Base-by-base conservation (phyloP, 2,113 vertebrate species). In the Tyrannus savana region DNA sequence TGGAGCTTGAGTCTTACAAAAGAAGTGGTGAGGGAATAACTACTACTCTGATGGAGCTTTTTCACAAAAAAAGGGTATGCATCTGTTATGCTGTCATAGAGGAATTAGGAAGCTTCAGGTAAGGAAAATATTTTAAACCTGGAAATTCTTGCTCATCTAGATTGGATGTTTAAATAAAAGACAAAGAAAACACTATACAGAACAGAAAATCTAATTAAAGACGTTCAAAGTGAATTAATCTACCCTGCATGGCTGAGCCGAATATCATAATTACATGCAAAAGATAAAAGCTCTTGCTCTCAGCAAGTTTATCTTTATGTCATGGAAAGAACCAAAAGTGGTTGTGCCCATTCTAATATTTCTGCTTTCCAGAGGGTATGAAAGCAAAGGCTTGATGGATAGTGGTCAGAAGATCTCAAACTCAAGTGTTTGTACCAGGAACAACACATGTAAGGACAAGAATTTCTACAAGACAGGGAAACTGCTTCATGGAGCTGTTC, bases 191-290 rank as follows among this genome's bases (percentile, higher is more conserved):
- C 19, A 72, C 31, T 58, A 22, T 42, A 37, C 16, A 56, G 75
- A 94, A 94, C 1, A 17, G 52, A 85, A 93, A 93, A 91, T 68
- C 85, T 64, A 85, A 95, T 94, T 85, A 79, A 94, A 87, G 31
- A 23, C 0, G 0, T 56, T 88, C 53, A 73, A 74, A 91, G 46
- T 68, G 62, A 94, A 79, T 76, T 83, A 49, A 86, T 80, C 46
- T 69, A 69, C 58, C 16, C 31, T 39, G 50, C 53, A 83, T 33
- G 63, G 23, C 53, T 80, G 67, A 93, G 37, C 46, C 73, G 90
- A 92, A 76, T 88, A 83, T 69, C 44, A 11, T 77, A 90, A 92
- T 80, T 52, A 73, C 7, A 16, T 19, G 31, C 67, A 85, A 83
- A 67, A 83, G 82, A 86, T 42, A 73, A 88, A 82, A 88, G 66